Conservation (phyloP, 2,888 invertebrate species). For the Ypsolopha scabrella region DNA sequence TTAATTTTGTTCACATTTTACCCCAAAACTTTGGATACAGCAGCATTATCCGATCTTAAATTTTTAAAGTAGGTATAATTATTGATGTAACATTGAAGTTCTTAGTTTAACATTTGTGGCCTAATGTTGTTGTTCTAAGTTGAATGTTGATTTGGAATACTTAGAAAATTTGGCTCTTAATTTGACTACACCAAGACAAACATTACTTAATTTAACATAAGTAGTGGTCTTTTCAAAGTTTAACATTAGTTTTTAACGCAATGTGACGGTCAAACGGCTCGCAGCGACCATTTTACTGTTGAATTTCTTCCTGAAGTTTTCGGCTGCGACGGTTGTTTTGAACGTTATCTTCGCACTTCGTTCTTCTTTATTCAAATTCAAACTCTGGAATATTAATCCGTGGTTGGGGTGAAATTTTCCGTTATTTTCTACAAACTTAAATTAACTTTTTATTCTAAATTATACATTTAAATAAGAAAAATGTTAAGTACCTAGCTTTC, state of each 20-base stretch:
- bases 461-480: slow-evolving; percentile 19
- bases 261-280: slow-evolving; percentile 44
- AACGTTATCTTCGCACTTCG: slow-evolving; percentile 52
- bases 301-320: slow-evolving; percentile 54
- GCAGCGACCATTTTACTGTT: slow-evolving; percentile 65
- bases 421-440: slow-evolving; percentile 6
- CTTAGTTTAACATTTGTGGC: too few species aligned
- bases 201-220: too few species aligned
- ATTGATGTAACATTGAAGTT: neutral
- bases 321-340: slow-evolving; percentile 43
- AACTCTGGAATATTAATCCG: slow-evolving; percentile 50
- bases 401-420: slow-evolving; percentile 9
- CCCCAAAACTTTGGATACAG: too few species aligned
- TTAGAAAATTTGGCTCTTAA: too few species aligned
- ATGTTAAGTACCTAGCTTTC: slow-evolving; percentile 19
- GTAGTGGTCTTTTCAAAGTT: too few species aligned
- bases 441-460: neutral
- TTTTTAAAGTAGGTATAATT: neutral
- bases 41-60: too few species aligned
- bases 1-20: too few species aligned
- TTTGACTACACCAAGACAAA: too few species aligned
- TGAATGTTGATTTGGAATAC: too few species aligned
- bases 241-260: slow-evolving; percentile 13
- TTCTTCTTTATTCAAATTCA: slow-evolving; percentile 52
- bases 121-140: too few species aligned